Percentiles rank a stretch among this genome's conserved stretches.
Evolutionary conservation across 2,888 invertebrate genomes (phyloP).

Genomic region (Drosophila falleni): DNA sequence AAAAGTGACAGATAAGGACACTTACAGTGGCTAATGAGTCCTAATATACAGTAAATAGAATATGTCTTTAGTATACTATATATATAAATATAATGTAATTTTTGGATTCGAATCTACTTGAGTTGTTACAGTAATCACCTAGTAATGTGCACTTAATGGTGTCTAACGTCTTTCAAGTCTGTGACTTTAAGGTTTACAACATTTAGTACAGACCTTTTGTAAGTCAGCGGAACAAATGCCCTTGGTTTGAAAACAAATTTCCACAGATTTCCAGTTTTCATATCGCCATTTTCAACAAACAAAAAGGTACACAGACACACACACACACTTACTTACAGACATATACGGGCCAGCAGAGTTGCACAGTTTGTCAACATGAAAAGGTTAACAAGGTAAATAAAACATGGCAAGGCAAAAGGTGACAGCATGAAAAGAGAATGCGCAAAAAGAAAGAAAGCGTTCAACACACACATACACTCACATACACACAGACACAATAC

Average conservation of each 20-base stretch:
- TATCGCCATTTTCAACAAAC: slow-evolving; percentile 40
- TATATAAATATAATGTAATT: too few relatives aligned
- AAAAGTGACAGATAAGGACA: too few relatives aligned
- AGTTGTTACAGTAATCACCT: neutral
- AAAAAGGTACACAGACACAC: slow-evolving; percentile 12
- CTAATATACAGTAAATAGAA: too few relatives aligned
- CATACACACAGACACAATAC: neutral
- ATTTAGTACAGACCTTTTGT: slow-evolving; percentile 11
- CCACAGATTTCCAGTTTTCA: slow-evolving; percentile 65
- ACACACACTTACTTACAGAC: slow-evolving; percentile 14
- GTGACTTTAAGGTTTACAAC: neutral
- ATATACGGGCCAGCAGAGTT: slow-evolving; percentile 21
- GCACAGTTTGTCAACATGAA: slow-evolving; percentile 73
- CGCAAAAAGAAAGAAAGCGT: slow-evolving; percentile 51
- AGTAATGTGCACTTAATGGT: neutral
- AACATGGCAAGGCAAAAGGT: slow-evolving; percentile 57
- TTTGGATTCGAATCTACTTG: neutral
- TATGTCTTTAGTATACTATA: too few relatives aligned
- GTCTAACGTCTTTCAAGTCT: neutral
- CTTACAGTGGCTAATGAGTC: too few relatives aligned
- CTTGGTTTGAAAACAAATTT: slow-evolving; percentile 60
- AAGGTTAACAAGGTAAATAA: slow-evolving; percentile 79
- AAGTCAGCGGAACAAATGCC: slow-evolving; percentile 54
- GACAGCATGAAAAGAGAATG: slow-evolving; percentile 48
- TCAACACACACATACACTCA: neutral